Percentiles rank a stretch among this genome's conserved stretches.
Conservation (phyloP, 2,113 vertebrate species). For the Misgurnus anguillicaudatus region DNA sequence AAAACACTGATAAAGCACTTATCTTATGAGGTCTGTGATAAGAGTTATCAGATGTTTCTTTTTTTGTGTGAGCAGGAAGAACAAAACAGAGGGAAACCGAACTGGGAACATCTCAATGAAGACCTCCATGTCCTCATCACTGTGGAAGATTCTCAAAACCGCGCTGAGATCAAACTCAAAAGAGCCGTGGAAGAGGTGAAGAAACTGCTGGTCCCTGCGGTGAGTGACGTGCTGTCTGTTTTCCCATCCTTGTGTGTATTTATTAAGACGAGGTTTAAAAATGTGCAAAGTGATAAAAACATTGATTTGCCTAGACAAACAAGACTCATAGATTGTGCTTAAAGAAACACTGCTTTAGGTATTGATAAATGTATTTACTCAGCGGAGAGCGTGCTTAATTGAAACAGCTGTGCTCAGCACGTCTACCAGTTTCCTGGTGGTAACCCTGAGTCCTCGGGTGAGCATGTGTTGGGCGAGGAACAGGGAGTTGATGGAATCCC, state of each 20-base stretch:
- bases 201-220: constrained; percentile 86
- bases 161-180: constrained; percentile 89
- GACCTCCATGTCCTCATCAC: constrained; percentile 89
- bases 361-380: constrained; percentile 48
- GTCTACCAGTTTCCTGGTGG: constrained; percentile 21
- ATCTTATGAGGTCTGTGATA: neutral
- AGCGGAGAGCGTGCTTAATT: constrained; percentile 22
- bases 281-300: constrained; percentile 21
- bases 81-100: constrained; percentile 88
- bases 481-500: neutral
- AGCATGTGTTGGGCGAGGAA: neutral
- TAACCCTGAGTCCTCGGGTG: constrained; percentile 6
- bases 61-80: constrained; percentile 76
- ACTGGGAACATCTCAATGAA: constrained; percentile 91
- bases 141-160: constrained; percentile 89
- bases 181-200: constrained; percentile 88
- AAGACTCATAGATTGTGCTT: constrained; percentile 24
- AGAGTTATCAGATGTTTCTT: constrained; percentile 4
- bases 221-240: constrained; percentile 70
- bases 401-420: constrained; percentile 45
- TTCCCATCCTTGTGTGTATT: constrained; percentile 10
- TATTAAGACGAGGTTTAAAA: neutral
- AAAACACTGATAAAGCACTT: neutral
- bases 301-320: constrained; percentile 42
- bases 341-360: constrained; percentile 34